Conservation (phyloP, 2,888 invertebrate species). For the Ichneumoninae sp. region DNA sequence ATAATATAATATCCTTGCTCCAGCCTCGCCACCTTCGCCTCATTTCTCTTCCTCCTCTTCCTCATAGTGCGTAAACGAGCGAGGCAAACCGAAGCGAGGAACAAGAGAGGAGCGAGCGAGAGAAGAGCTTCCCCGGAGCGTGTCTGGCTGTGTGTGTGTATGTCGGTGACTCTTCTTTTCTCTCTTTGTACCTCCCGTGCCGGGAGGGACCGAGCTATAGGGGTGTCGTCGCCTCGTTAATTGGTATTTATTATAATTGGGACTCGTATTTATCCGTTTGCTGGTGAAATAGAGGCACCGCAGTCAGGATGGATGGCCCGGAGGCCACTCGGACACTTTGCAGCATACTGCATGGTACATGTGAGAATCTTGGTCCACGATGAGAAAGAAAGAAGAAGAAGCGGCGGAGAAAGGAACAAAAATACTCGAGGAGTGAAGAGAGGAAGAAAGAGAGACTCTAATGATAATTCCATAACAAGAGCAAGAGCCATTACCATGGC, state of each 20-base stretch:
- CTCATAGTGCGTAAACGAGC: conserved; percentile 60
- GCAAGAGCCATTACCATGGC: conserved; percentile 78
- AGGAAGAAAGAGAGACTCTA: conserved; percentile 26
- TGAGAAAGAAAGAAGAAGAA: neutral
- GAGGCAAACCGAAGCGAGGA: conserved; percentile 56
- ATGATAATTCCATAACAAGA: conserved; percentile 71
- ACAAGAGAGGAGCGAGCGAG: conserved; percentile 49
- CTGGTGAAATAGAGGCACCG: conserved; percentile 72
- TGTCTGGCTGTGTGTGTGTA: conserved; percentile 25
- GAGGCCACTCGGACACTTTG: conserved; percentile 48
- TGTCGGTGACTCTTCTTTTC: conserved; percentile 44
- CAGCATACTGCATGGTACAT: conserved; percentile 45
- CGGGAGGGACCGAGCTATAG: conserved; percentile 66
- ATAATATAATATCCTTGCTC: conserved; percentile 69
- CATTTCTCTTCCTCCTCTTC: conserved; percentile 38
- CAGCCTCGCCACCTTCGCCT: conserved; percentile 41
- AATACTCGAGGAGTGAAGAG: conserved; percentile 17
- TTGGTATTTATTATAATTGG: conserved; percentile 84
- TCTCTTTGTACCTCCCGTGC: conserved; percentile 28
- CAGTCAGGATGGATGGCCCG: conserved; percentile 69
- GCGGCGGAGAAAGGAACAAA: conserved; percentile 25
- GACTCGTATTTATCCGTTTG: conserved; percentile 79
- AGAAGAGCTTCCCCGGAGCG: conserved; percentile 24
- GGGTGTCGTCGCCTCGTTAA: conserved; percentile 81
- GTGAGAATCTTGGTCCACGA: conserved; percentile 40